Percentiles rank a stretch among this genome's conserved stretches.
Conservation (phyloP, 92 coral and sea anemone species). For the Scolanthus callimorphus region DNA sequence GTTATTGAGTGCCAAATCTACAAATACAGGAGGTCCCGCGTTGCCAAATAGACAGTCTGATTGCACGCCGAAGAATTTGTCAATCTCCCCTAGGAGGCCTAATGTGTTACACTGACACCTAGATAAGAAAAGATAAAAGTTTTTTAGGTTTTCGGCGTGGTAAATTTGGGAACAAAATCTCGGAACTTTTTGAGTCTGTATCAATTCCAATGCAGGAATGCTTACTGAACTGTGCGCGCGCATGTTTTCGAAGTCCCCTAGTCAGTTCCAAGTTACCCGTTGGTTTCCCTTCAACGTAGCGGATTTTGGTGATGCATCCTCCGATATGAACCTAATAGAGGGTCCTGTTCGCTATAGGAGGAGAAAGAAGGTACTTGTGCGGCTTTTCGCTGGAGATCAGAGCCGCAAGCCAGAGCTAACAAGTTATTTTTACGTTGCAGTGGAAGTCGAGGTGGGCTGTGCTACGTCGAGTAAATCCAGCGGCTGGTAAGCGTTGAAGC, state of each 20-base stretch:
- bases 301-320: conserved; percentile 49
- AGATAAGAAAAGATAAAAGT: no score
- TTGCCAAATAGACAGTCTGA: not conserved
- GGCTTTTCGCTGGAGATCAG: conserved; percentile 4
- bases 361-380: conserved; percentile 68
- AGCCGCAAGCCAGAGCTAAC: not conserved
- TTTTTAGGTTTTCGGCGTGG: not conserved
- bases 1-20: not conserved
- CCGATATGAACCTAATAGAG: conserved; percentile 71
- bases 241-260: conserved; percentile 42
- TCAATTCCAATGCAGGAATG: conserved; percentile 52
- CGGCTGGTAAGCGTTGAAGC: conserved; percentile 72
- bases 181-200: not conserved
- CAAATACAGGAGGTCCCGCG: no score
- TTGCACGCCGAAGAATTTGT: not conserved
- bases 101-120: no score
- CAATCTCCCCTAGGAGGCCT: not conserved
- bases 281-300: conserved; percentile 44
- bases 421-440: conserved; percentile 42
- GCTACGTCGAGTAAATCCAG: conserved; percentile 89
- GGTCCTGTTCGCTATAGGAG: conserved; percentile 76
- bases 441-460: conserved; percentile 99
- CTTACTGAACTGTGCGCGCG: conserved; percentile 78
- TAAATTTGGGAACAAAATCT: no score
- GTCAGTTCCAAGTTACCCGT: conserved; percentile 34